Evolutionary conservation across 2,797 vertebrate species (phyloP), one percentile per base, ranked within the genome.

Genomic region (Hybognathus amarus): DNA sequence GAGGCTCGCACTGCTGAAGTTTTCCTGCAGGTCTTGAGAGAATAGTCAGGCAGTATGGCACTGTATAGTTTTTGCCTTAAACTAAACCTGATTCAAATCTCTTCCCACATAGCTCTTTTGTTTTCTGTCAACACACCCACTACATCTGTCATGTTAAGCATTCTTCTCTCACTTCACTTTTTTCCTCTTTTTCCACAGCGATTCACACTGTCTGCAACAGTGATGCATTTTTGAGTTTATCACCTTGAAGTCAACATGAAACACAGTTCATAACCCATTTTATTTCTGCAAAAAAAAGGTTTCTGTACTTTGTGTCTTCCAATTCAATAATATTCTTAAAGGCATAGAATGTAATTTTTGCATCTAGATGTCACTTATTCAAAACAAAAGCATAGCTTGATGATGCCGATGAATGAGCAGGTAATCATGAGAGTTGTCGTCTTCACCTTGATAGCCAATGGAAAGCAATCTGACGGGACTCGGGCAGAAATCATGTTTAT

Each of bases 1-100:
- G 76, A 52, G 77, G 27, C 61, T 40, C n/a, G 8, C 22, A 63
- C 59, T 82, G 71, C 71, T 82, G n/a, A 68, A 67, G 22, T 82
- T 68, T 87, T 79, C 84, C 86, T 83, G 82, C 42, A 27, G 10
- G 33, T 66, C 66, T 77, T 71, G 27, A 85, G 82, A 87, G 85
- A 91, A 91, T 91, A 92, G 91, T 91, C 93, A 92, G 90, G 91
- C 90, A 80, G 82, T 67, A 76, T 47, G 77, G 86, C 90, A 91
- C 90, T 90, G 33, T 76, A 68, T 90, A 92, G 91, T 90, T 88
- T 54, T 24, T 77, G 75, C 45, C 66, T 67, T 45, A 50, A 56
- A 82, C 36, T 50, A 81, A 22, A 75, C n/a, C 84, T 90, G 89
- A 87, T 91, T 91, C 92, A 90, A 92, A 93, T 92, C 90, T 91